Evolutionary conservation across 2,113 vertebrate species (phyloP), one percentile per base, ranked within the genome.

Genomic region (Chaetura pelagica): DNA sequence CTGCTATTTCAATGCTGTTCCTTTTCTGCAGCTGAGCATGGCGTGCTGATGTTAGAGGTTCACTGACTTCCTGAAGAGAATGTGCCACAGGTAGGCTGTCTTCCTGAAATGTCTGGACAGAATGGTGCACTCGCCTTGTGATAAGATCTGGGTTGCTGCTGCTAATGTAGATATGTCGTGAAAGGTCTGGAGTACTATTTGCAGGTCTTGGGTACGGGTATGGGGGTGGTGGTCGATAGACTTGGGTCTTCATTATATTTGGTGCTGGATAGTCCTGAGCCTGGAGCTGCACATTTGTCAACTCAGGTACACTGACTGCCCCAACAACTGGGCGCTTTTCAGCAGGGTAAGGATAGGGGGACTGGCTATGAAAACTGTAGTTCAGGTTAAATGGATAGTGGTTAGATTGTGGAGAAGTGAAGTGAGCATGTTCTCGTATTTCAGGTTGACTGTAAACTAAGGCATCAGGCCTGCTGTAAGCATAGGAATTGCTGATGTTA

Each of bases 381-480:
- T 98, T 99, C 40, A 99, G 97, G 61, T 98, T 98, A 96, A 99
- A 99, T 0, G 99, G 98, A 68, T 98, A 99, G 93, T 98, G 99
- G 61, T 97, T 97, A 12, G 98, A 92, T 44, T 93, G 98, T 0
- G 94, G 98, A 32, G 95, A 98, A 85, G 58, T 10, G 1, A 98
- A 90, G 22, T 97, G 98, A 16, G 98, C 98, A 3, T 99, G 99
- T 82, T 99, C 99, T 26, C 99, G 98, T 71, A 99, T 99, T 95
- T 99, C 99, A 4, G 99, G 99, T 66, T 99, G 99, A 96, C 99
- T 99, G 97, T 99, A 99, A 79, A 99, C 99, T 54, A 99, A 98
- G 29, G 99, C 99, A 52, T 99, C 99, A 0, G 99, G 99, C 84
- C 99, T 95, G 96, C 99, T 99, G 97, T 99, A 99, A 16, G 99